Evolutionary conservation across 2,888 invertebrate genomes (phyloP), one percentile per base, ranked within the genome.

Genomic region (Odontothrips loti): DNA sequence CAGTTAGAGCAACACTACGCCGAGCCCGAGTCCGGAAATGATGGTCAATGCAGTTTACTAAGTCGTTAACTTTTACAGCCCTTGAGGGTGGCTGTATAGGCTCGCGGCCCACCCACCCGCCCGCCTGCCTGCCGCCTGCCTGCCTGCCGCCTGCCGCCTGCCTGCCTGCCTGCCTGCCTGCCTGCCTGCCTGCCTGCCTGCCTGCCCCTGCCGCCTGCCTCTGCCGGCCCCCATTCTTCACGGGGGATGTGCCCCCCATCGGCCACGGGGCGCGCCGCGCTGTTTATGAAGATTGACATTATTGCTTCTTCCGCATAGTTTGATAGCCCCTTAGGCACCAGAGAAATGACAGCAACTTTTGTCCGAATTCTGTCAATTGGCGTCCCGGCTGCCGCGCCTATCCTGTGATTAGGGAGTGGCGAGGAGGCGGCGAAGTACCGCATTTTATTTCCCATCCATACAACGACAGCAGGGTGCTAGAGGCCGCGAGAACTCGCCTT

Each of bases 11-110:
- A 43, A 43, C 34, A 58, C 58, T 58, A 20, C n/a, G 58, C 58
- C 58, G 58, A n/a, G 20, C 58, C n/a, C 17, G 11, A 58, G 1
- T 58, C 68, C 23, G 68, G 68, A 75, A 75, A 27, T 27, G 68
- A 75, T 75, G 68, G 68, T 75, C 68, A 75, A 75, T 75, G 68
- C 68, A 75, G 68, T 75, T 75, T 27, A 75, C 68, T 27, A 75
- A 75, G 68, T 75, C 68, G 68, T 75, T 75, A 75, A 27, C 68
- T 75, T 75, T 75, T 75, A 75, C 68, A 75, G 68, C 68, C 27
- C 68, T 27, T 75, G 68, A 75, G 68, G 68, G 68, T 75, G 68
- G 68, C 68, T 6, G 23, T 23, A 68, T 68, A n/a, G 23, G 68
- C 68, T 15, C 68, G 68, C 23, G 23, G 68, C 68, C 51, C 58